Percentiles rank a stretch among this genome's conserved stretches.
Conservation (phyloP, 2,888 invertebrate genomes). For the Papilio elwesi region DNA sequence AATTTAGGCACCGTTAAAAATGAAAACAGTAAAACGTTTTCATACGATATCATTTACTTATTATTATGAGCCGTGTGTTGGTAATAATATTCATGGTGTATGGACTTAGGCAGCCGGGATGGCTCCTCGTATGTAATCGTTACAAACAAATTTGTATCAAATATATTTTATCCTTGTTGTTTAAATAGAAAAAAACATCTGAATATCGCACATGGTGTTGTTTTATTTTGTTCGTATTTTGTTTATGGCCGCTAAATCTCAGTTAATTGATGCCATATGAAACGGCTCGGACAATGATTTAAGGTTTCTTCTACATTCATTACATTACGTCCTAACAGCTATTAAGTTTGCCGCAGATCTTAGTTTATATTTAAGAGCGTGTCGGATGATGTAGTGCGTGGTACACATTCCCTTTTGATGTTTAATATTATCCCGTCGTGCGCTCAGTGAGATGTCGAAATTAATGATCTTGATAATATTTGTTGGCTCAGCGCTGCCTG, state of each 20-base stretch:
- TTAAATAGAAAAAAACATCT: not conserved
- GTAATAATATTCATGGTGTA: conserved; percentile 69
- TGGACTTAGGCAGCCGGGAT: conserved; percentile 59
- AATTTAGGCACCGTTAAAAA: conserved; percentile 75
- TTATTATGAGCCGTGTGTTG: conserved; percentile 76
- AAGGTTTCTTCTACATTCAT: not conserved
- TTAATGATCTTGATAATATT: conserved; percentile 84
- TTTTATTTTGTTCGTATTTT: not conserved
- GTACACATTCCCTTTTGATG: conserved; percentile 60
- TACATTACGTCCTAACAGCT: not conserved
- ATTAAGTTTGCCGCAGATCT: not conserved
- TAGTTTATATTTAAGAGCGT: not conserved
- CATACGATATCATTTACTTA: conserved; percentile 70
- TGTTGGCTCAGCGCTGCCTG: conserved; percentile 78
- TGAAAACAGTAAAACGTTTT: conserved; percentile 76
- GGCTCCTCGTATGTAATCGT: conserved; percentile 52
- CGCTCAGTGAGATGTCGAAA: conserved; percentile 75
- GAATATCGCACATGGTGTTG: not conserved
- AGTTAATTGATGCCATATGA: not conserved
- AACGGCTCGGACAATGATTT: not conserved
- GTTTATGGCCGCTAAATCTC: no score
- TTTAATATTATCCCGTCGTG: conserved; percentile 60
- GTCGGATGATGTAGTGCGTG: conserved; percentile 8
- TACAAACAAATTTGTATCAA: conserved; percentile 13
- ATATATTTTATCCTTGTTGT: not conserved